Evolutionary conservation across 2,797 vertebrate species (phyloP).

Genomic region (Parambassis ranga): DNA sequence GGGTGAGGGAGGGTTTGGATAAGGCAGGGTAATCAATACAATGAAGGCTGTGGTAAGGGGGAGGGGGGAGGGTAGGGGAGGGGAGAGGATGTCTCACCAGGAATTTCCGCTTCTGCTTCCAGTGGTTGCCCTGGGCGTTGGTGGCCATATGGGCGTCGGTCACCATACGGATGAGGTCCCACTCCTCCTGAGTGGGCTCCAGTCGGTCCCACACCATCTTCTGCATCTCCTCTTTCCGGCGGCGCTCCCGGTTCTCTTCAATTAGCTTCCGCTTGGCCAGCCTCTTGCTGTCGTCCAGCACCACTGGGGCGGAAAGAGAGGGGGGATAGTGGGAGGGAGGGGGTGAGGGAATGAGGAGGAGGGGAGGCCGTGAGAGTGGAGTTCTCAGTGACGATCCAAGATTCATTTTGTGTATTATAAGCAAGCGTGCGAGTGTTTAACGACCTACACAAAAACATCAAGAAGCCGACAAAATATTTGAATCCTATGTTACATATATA

Average conservation of each 20-base stretch:
- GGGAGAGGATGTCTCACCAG: conserved; percentile 84
- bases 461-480: neutral
- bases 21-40: conserved; percentile 37
- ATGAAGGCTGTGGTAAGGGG: conserved; percentile 4
- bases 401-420: too few relatives aligned
- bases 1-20: neutral
- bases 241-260: conserved; percentile 94
- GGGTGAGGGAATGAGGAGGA: neutral
- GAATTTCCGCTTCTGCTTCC: conserved; percentile 99
- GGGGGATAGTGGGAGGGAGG: neutral
- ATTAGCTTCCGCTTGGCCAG: conserved; percentile 96
- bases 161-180: conserved; percentile 95
- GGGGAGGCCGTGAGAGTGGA: conserved; percentile 4
- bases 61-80: conserved; percentile 5
- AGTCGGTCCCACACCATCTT: conserved; percentile 90
- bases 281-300: conserved; percentile 95
- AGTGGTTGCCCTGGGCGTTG: conserved; percentile 97
- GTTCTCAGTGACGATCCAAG: too few relatives aligned
- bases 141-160: conserved; percentile 96
- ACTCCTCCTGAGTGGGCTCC: conserved; percentile 93
- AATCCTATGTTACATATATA: too few relatives aligned
- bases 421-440: too few relatives aligned
- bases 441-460: too few relatives aligned
- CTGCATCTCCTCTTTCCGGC: conserved; percentile 90
- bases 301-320: conserved; percentile 80